Evolutionary conservation across 2,113 vertebrate species (phyloP).

Genomic region (Agelaius phoeniceus): DNA sequence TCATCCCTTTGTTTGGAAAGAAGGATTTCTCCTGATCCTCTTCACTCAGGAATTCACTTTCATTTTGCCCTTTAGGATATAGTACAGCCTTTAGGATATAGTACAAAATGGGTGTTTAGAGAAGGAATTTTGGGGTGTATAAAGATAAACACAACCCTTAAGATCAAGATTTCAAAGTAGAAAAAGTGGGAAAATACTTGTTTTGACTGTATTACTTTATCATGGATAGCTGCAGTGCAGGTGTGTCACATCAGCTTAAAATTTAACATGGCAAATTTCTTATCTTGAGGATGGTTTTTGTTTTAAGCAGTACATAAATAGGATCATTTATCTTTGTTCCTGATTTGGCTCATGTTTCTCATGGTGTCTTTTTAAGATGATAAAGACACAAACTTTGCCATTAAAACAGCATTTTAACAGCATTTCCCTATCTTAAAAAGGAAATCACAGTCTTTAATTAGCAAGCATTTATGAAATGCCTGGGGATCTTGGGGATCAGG

Average conservation of each 20-base stretch:
- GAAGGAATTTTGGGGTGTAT: background rate
- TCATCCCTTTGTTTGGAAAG: background rate
- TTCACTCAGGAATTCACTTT: background rate
- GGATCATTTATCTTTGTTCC: background rate
- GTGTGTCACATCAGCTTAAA: background rate
- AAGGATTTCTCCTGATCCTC: background rate
- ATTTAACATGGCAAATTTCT: background rate
- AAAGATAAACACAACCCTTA: background rate
- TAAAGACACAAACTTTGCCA: background rate
- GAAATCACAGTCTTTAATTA: background rate
- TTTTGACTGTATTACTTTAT: background rate
- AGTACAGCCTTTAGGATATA: background rate
- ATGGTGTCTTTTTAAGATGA: background rate
- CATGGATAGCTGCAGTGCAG: background rate
- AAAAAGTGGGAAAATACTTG: background rate
- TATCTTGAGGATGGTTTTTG: background rate
- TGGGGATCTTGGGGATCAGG: background rate
- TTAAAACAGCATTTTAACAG: background rate
- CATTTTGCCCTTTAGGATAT: background rate
- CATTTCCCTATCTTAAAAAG: background rate
- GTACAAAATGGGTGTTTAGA: background rate
- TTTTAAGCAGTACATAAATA: background rate
- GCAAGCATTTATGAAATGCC: background rate
- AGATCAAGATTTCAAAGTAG: background rate
- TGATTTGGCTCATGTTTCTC: background rate